Conservation (phyloP, 2,888 invertebrate genomes). For the Drosophila macrospina region DNA sequence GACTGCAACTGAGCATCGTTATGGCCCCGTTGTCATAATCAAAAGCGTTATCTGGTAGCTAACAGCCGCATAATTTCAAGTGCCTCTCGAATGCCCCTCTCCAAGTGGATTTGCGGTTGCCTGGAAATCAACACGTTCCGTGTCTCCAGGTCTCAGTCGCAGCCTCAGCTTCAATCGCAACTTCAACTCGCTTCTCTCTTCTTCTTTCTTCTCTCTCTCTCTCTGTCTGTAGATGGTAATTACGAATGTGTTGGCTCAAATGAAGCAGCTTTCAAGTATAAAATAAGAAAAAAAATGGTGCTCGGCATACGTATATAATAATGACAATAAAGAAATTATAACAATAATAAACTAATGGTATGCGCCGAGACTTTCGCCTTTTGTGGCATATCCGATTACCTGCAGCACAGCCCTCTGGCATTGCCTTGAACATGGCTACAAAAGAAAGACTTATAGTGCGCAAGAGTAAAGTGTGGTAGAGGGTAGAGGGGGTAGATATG, state of each 20-base stretch:
- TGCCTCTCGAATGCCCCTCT: slow-evolving; percentile 60
- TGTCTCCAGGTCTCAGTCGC: slow-evolving; percentile 4
- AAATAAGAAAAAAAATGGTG: slow-evolving; percentile 47
- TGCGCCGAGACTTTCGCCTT: slow-evolving; percentile 70
- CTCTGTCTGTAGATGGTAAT: slow-evolving; percentile 58
- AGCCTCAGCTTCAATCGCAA: slow-evolving; percentile 12
- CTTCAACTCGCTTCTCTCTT: slow-evolving; percentile 9
- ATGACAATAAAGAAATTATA: slow-evolving; percentile 81
- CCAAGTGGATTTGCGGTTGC: slow-evolving; percentile 80
- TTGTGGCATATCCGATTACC: slow-evolving; percentile 75
- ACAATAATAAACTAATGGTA: slow-evolving; percentile 77
- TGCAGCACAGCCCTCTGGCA: slow-evolving; percentile 44
- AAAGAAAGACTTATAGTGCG: slow-evolving; percentile 4
- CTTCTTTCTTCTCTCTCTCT: not conserved
- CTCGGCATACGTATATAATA: slow-evolving; percentile 54
- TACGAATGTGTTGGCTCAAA: slow-evolving; percentile 69
- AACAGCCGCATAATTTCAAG: slow-evolving; percentile 81
- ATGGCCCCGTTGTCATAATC: slow-evolving; percentile 75
- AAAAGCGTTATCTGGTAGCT: slow-evolving; percentile 82
- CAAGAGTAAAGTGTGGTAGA: not conserved
- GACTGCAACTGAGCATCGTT: slow-evolving; percentile 34
- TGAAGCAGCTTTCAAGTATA: slow-evolving; percentile 60
- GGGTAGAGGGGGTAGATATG: slow-evolving; percentile 39
- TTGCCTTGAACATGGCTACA: slow-evolving; percentile 23
- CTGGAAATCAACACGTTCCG: slow-evolving; percentile 70